These are phyloP conservation scores for Pristionchus maxplancki DNA, from an alignment of 2,888 invertebrate species.

Conservation along the genomic window DNA sequence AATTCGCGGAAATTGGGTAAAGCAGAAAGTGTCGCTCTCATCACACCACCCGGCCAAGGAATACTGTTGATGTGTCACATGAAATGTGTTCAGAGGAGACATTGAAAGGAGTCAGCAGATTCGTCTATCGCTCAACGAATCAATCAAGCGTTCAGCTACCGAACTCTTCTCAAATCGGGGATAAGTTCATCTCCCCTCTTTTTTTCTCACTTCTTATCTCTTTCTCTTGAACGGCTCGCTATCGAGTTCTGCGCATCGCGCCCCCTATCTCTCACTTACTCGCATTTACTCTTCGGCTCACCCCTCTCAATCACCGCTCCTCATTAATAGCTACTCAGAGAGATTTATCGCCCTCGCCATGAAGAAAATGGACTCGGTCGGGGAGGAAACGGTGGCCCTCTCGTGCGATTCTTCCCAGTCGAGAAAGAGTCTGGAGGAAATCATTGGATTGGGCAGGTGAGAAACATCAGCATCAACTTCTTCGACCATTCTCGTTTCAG, in stretches of 20 bases:
- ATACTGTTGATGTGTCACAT: no score
- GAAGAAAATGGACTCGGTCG: background rate
- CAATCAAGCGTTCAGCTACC: background rate
- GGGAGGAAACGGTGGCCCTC: background rate
- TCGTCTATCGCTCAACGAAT: no score
- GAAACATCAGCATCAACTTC: background rate
- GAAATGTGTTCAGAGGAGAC: no score
- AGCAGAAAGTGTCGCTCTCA: no score
- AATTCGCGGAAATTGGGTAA: no score
- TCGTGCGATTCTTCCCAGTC: background rate
- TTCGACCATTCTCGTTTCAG: background rate
- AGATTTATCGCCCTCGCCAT: background rate
- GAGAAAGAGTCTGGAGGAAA: background rate
- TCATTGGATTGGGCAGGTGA: constrained; percentile 4
- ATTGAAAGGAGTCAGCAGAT: no score
- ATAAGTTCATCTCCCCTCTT: background rate
- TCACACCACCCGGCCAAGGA: no score
- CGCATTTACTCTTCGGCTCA: constrained; percentile 10
- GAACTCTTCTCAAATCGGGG: background rate
- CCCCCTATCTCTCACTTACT: constrained; percentile 19
- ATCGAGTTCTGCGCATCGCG: background rate
- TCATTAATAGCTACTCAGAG: background rate
- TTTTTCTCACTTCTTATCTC: background rate
- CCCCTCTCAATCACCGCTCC: background rate
- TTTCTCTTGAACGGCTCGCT: background rate